phyloP scores from a whole-genome alignment of 2,113 vertebrate genomes.

The Hippoglossus stenolepis region DNA sequence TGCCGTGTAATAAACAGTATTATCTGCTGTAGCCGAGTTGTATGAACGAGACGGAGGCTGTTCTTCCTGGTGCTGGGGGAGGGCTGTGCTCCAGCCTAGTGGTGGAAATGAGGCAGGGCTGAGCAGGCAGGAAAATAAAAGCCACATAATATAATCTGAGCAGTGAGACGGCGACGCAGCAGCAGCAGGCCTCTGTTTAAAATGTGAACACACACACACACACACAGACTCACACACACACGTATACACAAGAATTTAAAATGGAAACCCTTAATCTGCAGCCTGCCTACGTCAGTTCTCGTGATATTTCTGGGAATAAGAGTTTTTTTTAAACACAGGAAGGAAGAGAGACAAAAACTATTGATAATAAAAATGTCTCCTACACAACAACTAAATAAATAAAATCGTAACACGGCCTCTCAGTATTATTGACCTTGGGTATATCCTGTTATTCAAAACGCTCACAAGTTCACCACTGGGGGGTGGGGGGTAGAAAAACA shows the following conservation, averaged over 20 bases:
- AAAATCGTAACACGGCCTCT: slow-evolving; percentile 1
- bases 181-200: too few species aligned
- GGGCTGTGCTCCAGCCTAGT: slow-evolving; percentile 57
- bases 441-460: slow-evolving; percentile 71
- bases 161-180: background rate
- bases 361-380: slow-evolving; percentile 30
- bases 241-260: slow-evolving; percentile 66
- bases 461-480: slow-evolving; percentile 46
- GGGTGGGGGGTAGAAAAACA: background rate
- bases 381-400: slow-evolving; percentile 25
- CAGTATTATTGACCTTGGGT: slow-evolving; percentile 68
- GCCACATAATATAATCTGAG: slow-evolving; percentile 75
- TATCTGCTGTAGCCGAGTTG: background rate
- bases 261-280: slow-evolving; percentile 74
- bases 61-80: background rate
- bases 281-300: slow-evolving; percentile 67
- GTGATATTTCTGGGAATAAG: slow-evolving; percentile 69
- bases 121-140: slow-evolving; percentile 69
- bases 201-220: slow-evolving; percentile 26
- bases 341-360: background rate
- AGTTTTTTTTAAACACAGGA: slow-evolving; percentile 27
- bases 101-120: slow-evolving; percentile 52
- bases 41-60: background rate
- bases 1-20: background rate
- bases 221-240: slow-evolving; percentile 27